These are phyloP conservation scores for Sanderia malayensis DNA, from an alignment of 30 jellyfish, hydroid and myxozoan genomes.

Conservation along the genomic window DNA sequence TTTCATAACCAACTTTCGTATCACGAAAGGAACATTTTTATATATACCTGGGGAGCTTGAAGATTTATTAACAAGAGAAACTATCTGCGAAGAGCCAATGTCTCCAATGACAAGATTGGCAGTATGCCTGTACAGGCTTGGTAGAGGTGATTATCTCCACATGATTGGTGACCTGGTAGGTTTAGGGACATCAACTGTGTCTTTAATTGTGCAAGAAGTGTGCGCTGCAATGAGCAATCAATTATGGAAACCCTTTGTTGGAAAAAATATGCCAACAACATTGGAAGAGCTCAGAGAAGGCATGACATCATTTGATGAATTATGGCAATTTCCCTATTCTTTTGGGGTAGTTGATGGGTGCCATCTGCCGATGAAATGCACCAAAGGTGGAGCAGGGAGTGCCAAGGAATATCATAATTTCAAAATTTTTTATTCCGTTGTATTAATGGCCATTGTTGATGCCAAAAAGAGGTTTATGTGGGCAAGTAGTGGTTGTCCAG, in stretches of 20 bases:
- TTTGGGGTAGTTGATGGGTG: conserved; percentile 49
- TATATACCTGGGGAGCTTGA: too few species aligned
- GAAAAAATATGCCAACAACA: conserved; percentile 33
- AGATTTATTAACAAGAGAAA: conserved; percentile 16
- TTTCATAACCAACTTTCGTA: too few species aligned
- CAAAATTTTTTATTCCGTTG: too few species aligned
- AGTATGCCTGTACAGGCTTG: too few species aligned
- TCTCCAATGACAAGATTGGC: too few species aligned
- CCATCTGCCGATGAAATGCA: conserved; percentile 50
- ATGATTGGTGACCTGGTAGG: too few species aligned
- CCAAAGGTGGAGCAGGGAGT: conserved; percentile 46
- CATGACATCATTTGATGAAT: conserved; percentile 28
- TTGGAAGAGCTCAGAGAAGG: conserved; percentile 6
- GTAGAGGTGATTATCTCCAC: conserved; percentile 58
- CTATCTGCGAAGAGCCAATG: conserved; percentile 50
- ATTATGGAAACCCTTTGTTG: conserved; percentile 40
- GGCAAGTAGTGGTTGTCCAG: conserved; percentile 71
- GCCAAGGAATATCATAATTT: conserved; percentile 59
- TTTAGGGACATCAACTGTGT: too few species aligned
- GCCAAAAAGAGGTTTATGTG: conserved; percentile 43
- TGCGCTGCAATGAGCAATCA: conserved; percentile 10
- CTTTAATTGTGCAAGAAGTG: conserved; percentile 31
- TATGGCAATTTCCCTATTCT: conserved; percentile 47
- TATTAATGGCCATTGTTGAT: too few species aligned
- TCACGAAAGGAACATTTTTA: too few species aligned